Evolutionary conservation across 2,797 vertebrate species (phyloP).

Genomic region (Setipinna tenuifilis): DNA sequence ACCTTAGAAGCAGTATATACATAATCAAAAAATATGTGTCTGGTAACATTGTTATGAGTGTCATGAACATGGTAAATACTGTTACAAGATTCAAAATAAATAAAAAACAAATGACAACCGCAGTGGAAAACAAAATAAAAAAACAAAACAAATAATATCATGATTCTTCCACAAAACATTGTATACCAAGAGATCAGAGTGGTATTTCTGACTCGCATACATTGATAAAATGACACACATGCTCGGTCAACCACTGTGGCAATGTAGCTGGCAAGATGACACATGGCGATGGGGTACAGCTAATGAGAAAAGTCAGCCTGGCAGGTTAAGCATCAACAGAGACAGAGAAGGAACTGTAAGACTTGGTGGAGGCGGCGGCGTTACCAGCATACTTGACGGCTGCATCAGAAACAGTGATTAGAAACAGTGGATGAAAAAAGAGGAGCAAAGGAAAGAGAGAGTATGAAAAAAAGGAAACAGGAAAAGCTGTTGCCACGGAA

Average conservation of each 20-base stretch:
- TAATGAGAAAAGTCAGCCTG: slow-evolving; percentile 61
- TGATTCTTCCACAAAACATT: slow-evolving; percentile 26
- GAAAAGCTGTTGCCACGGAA: slow-evolving; percentile 68
- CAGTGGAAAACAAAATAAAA: slow-evolving; percentile 27
- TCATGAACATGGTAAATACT: slow-evolving; percentile 29
- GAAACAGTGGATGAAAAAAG: slow-evolving; percentile 61
- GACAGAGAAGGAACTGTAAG: slow-evolving; percentile 60
- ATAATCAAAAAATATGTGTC: neutral
- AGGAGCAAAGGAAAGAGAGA: slow-evolving; percentile 56
- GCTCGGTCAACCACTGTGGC: slow-evolving; percentile 44
- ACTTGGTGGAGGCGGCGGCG: slow-evolving; percentile 70
- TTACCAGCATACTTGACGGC: slow-evolving; percentile 60
- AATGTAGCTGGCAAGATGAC: slow-evolving; percentile 80
- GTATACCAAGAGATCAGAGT: slow-evolving; percentile 32
- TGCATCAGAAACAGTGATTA: slow-evolving; percentile 64
- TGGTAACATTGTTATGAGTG: neutral
- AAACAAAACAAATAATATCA: slow-evolving; percentile 15
- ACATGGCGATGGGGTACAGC: slow-evolving; percentile 63
- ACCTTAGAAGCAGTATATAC: neutral
- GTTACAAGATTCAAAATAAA: slow-evolving; percentile 34
- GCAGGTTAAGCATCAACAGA: slow-evolving; percentile 52
- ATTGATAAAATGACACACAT: slow-evolving; percentile 48
- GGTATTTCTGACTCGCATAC: slow-evolving; percentile 37
- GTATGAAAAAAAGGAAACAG: slow-evolving; percentile 63
- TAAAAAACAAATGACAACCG: slow-evolving; percentile 21